Evolutionary conservation across 1,140 invertebrate genomes (phyloP).

Genomic region (Thalassaphorura encarpata): DNA sequence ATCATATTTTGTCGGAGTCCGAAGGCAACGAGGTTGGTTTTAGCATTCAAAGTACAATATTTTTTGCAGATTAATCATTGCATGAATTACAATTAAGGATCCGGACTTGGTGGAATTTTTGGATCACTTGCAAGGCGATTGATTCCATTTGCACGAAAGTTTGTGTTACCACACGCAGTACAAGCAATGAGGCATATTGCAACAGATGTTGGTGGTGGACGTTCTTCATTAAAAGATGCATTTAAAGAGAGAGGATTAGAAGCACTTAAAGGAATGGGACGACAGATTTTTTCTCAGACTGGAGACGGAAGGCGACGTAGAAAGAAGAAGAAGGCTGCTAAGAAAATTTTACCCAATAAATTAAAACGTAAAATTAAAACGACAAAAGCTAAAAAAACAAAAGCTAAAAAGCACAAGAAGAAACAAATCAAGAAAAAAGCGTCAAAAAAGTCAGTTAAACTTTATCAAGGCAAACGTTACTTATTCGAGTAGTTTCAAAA

Average conservation of each 20-base stretch:
- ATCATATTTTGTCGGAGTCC: not conserved
- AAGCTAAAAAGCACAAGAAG: not conserved
- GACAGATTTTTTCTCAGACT: conserved; percentile 4
- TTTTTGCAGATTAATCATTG: no score
- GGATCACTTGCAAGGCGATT: not conserved
- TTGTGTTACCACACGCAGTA: not conserved
- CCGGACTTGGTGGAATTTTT: conserved; percentile 9
- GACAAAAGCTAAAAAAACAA: conserved; percentile 2
- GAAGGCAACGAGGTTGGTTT: conserved; percentile 1
- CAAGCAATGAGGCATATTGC: conserved; percentile 4
- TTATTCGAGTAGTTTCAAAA: not conserved
- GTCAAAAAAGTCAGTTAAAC: no score
- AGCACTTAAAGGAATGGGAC: not conserved
- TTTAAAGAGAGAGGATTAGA: not conserved
- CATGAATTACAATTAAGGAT: no score
- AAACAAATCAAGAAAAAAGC: not conserved
- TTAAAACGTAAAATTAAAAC: not conserved
- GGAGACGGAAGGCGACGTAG: conserved; percentile 3
- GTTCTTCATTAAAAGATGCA: not conserved
- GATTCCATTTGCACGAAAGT: not conserved
- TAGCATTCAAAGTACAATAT: no score
- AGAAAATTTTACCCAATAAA: not conserved
- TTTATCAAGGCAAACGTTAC: not conserved
- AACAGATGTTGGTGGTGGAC: not conserved
- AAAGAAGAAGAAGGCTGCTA: no score